A percentile compares a stretch with the other conserved stretches of the same genome.
phyloP scores from a whole-genome alignment of 2,797 vertebrate genomes.

The Micropoecilia bifurca region DNA sequence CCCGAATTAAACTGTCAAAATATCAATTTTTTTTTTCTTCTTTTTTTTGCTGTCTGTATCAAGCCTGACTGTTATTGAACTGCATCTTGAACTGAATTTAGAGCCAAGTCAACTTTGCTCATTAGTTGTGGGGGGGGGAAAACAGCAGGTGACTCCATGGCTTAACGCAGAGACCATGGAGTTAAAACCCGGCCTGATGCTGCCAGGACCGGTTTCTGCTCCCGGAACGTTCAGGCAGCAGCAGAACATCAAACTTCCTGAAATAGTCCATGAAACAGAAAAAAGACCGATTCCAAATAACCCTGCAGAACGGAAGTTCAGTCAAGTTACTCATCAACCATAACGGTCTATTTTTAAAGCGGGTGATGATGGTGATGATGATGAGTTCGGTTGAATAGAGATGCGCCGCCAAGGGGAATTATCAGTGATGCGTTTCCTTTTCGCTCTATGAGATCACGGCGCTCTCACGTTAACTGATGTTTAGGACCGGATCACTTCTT shows the following conservation, averaged over 20 bases:
- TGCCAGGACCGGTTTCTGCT: not conserved
- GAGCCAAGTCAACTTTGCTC: not conserved
- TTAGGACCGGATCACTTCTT: not conserved
- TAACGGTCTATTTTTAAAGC: conserved; percentile 2
- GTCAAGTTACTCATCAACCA: conserved; percentile 30
- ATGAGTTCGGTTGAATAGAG: conserved; percentile 25
- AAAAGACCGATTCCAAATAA: not conserved
- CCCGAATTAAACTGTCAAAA: too few relatives aligned
- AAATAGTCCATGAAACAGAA: not conserved
- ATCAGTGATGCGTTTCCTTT: conserved; percentile 50
- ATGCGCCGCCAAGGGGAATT: conserved; percentile 18
- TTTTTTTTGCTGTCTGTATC: not conserved
- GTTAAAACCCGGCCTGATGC: not conserved
- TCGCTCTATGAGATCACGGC: not conserved
- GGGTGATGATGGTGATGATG: conserved; percentile 35
- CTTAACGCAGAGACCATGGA: not conserved
- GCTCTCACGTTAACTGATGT: not conserved
- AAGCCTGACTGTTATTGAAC: not conserved
- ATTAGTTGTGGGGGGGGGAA: not conserved
- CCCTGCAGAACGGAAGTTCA: conserved; percentile 15
- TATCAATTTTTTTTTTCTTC: too few relatives aligned
- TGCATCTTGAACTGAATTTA: not conserved
- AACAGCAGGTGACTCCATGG: not conserved
- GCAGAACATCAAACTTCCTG: not conserved
- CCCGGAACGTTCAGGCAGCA: not conserved